These are phyloP conservation scores for Callionymus lyra DNA, from an alignment of 2,113 vertebrate species.

Conservation along the genomic window DNA sequence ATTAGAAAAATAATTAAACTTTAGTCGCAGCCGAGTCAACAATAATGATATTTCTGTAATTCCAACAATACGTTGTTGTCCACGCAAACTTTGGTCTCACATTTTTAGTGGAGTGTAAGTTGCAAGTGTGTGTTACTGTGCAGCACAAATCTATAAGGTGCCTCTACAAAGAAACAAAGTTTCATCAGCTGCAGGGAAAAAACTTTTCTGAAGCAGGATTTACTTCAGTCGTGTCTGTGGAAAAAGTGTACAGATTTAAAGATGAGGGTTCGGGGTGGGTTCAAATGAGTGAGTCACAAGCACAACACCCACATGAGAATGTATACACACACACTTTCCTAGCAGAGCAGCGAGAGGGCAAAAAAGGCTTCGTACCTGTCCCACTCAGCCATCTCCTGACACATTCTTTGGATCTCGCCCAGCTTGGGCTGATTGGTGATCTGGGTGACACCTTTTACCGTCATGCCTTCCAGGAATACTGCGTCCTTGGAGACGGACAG, in stretches of 20 bases:
- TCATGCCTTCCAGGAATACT: constrained; percentile 88
- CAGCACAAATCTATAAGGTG: too few relatives aligned
- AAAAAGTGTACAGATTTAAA: constrained; percentile 15
- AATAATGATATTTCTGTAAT: too few relatives aligned
- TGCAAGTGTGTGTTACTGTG: too few relatives aligned
- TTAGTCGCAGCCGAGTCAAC: too few relatives aligned
- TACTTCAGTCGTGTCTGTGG: constrained; percentile 27
- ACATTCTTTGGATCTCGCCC: constrained; percentile 83
- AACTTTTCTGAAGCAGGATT: constrained; percentile 17
- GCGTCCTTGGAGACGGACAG: constrained; percentile 70
- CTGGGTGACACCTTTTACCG: constrained; percentile 87
- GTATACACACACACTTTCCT: constrained; percentile 13
- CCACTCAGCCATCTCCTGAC: constrained; percentile 90
- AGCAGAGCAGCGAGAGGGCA: constrained; percentile 8
- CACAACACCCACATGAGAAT: constrained; percentile 18
- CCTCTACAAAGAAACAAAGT: too few relatives aligned
- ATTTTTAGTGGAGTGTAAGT: too few relatives aligned
- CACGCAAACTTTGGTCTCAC: too few relatives aligned
- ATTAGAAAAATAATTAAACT: too few relatives aligned
- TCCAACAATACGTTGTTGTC: too few relatives aligned
- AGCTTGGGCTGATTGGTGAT: constrained; percentile 86
- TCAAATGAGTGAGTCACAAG: constrained; percentile 35
- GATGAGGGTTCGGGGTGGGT: constrained; percentile 2
- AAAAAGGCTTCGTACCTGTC: constrained; percentile 72
- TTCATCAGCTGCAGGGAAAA: too few relatives aligned